A percentile compares a stretch with the other conserved stretches of the same genome.
These are phyloP conservation scores for Cybosia mesomella DNA, from an alignment of 2,888 invertebrate species.

Conservation along the genomic window DNA sequence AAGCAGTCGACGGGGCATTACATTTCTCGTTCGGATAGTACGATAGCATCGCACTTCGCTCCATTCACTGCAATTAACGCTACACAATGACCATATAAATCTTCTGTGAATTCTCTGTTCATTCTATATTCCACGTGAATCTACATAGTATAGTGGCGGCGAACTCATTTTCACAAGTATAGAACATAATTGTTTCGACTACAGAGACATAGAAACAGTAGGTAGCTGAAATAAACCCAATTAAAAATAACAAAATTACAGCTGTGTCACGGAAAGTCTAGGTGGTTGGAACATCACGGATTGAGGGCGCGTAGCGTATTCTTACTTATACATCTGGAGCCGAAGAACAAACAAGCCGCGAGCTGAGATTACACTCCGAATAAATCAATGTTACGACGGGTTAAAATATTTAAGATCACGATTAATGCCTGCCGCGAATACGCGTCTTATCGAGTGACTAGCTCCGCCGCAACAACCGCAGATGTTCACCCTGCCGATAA, in stretches of 20 bases:
- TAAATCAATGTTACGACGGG: slow-evolving; percentile 87
- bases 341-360: slow-evolving; percentile 85
- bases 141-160: slow-evolving; percentile 52
- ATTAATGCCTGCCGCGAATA: slow-evolving; percentile 80
- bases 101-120: slow-evolving; percentile 76
- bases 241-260: slow-evolving; percentile 67
- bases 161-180: slow-evolving; percentile 31
- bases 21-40: slow-evolving; percentile 76
- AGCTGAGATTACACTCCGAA: slow-evolving; percentile 83
- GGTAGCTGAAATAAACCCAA: slow-evolving; percentile 56
- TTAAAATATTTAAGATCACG: slow-evolving; percentile 86
- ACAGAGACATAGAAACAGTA: slow-evolving; percentile 15
- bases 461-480: slow-evolving; percentile 58
- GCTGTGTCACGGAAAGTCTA: slow-evolving; percentile 63
- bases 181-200: slow-evolving; percentile 42
- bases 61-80: slow-evolving; percentile 84
- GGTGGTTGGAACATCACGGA: slow-evolving; percentile 59
- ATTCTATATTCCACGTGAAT: slow-evolving; percentile 68
- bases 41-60: slow-evolving; percentile 81
- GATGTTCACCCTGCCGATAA: slow-evolving; percentile 62
- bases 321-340: slow-evolving; percentile 83
- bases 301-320: slow-evolving; percentile 75
- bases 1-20: slow-evolving; percentile 63
- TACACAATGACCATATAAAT: slow-evolving; percentile 85
- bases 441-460: slow-evolving; percentile 73